Percentiles rank a stretch among this genome's conserved stretches.
These are phyloP conservation scores for Labeo calbasu DNA, from an alignment of 2,797 vertebrate genomes.

Conservation along the genomic window DNA sequence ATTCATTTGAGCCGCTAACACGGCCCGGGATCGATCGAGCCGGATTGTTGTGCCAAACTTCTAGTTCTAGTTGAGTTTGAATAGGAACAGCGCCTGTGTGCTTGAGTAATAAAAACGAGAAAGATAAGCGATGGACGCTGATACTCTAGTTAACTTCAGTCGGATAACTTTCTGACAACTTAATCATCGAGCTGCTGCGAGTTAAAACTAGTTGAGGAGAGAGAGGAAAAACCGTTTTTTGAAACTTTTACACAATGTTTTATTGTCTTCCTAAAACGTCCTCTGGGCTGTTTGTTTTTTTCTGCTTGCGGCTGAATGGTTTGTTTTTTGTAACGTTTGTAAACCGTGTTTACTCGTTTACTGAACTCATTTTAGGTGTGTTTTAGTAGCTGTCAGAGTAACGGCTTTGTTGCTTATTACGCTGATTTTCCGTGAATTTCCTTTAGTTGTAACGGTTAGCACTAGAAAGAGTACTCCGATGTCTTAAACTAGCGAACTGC, in stretches of 20 bases:
- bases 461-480: neutral
- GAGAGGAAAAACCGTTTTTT: neutral
- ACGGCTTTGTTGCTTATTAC: neutral
- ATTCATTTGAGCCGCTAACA: conserved; percentile 8
- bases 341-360: neutral
- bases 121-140: neutral
- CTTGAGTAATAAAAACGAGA: neutral
- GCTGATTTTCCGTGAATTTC: neutral
- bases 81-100: neutral
- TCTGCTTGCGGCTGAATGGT: neutral
- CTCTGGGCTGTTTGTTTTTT: conserved; percentile 22
- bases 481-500: neutral
- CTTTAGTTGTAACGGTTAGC: neutral
- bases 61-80: neutral
- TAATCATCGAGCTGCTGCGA: neutral
- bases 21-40: neutral
- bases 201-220: neutral
- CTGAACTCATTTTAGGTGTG: neutral
- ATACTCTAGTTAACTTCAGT: neutral
- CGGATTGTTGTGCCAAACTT: neutral
- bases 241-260: neutral
- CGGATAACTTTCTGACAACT: neutral
- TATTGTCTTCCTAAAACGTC: neutral
- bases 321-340: conserved; percentile 13
- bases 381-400: neutral